Conservation (phyloP, 2,888 invertebrate species). For the Tipula vernalis region DNA sequence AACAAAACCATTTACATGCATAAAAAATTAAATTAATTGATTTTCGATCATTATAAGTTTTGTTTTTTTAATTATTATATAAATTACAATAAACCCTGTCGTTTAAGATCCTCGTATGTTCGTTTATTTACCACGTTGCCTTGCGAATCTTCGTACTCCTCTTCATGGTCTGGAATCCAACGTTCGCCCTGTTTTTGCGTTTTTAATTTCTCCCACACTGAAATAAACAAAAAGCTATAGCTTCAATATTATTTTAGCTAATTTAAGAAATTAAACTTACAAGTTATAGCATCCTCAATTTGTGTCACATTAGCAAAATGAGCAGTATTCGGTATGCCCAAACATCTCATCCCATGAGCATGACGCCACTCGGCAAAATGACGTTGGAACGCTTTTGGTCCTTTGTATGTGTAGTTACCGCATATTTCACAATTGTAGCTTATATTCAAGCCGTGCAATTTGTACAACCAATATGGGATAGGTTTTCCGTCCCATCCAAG, state of each 20-base stretch:
- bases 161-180: conserved; percentile 93
- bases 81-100: conserved; percentile 84
- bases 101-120: conserved; percentile 95
- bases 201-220: conserved; percentile 96
- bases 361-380: conserved; percentile 94
- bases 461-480: conserved; percentile 96
- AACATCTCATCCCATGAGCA: conserved; percentile 92
- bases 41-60: not conserved
- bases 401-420: conserved; percentile 96
- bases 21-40: not conserved
- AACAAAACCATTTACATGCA: not conserved
- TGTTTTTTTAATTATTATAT: not conserved
- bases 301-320: conserved; percentile 99
- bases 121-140: conserved; percentile 98
- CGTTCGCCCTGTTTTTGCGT: conserved; percentile 89
- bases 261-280: conserved; percentile 41
- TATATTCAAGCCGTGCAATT: conserved; percentile 95
- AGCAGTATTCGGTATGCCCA: conserved; percentile 98
- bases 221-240: conserved; percentile 24
- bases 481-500: conserved; percentile 98
- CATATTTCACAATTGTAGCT: conserved; percentile 99
- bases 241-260: not conserved
- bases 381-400: conserved; percentile 97
- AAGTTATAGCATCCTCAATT: conserved; percentile 91
- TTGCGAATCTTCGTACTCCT: conserved; percentile 96